A percentile compares a stretch with the other conserved stretches of the same genome.
Conservation (phyloP, 2,113 vertebrate species). For the Alosa alosa region DNA sequence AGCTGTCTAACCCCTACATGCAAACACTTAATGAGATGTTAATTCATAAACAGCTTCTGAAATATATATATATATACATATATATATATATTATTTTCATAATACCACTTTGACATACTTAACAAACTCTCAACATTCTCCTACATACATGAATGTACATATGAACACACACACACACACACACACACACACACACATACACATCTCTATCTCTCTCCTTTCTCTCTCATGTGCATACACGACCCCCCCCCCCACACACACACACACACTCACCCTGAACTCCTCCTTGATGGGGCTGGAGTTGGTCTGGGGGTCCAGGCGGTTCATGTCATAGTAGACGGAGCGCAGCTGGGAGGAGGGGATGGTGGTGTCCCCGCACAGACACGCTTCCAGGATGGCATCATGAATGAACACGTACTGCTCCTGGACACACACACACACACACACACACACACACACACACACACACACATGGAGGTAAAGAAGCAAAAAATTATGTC, state of each 20-base stretch:
- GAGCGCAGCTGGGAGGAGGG: constrained; percentile 92
- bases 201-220: too few species aligned
- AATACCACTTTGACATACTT: neutral
- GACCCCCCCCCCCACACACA: neutral
- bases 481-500: neutral
- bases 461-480: neutral
- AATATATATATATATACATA: neutral
- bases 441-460: constrained; percentile 16
- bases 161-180: neutral
- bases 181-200: neutral
- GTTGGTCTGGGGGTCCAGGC: constrained; percentile 95
- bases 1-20: neutral
- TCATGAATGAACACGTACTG: constrained; percentile 98
- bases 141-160: neutral
- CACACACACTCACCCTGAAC: constrained; percentile 83
- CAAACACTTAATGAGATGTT: neutral
- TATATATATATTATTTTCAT: neutral
- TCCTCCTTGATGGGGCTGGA: constrained; percentile 98
- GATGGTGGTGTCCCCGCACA: constrained; percentile 92
- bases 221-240: neutral
- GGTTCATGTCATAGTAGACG: constrained; percentile 96
- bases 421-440: constrained; percentile 72
- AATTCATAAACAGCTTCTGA: neutral
- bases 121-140: neutral
- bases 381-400: constrained; percentile 96